These are phyloP conservation scores for Grammatotria lemairii DNA, from an alignment of 2,113 vertebrate genomes.

Conservation along the genomic window DNA sequence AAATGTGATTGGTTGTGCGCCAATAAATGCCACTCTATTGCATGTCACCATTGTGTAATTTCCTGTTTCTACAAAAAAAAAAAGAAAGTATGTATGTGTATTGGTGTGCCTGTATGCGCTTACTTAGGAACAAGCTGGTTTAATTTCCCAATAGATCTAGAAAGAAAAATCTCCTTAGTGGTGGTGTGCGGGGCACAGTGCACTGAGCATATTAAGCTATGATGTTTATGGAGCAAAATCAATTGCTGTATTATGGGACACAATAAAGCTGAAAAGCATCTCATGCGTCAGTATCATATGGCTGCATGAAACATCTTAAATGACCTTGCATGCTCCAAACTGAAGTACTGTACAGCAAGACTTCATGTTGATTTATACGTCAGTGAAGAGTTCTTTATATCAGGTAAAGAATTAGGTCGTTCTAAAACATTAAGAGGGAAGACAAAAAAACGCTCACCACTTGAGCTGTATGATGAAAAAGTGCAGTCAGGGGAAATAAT, in stretches of 20 bases:
- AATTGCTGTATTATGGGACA: slow-evolving; percentile 42
- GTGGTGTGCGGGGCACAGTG: slow-evolving; percentile 10
- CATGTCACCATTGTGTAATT: not conserved
- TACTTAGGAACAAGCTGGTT: slow-evolving; percentile 24
- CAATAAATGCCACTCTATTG: not conserved
- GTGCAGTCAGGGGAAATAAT: not conserved
- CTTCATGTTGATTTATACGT: not conserved
- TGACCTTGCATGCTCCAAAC: not conserved
- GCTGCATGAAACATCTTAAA: not conserved
- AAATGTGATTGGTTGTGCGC: not conserved
- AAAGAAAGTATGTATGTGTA: not conserved
- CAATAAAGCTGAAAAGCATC: slow-evolving; percentile 8
- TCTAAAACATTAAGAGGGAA: not conserved
- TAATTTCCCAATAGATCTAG: slow-evolving; percentile 65
- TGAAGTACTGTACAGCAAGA: not conserved
- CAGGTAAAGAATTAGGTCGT: not conserved
- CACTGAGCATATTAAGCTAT: slow-evolving; percentile 59
- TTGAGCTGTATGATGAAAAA: not conserved
- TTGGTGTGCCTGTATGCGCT: not conserved
- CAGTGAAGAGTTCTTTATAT: not conserved
- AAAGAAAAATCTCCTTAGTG: slow-evolving; percentile 58
- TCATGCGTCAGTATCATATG: slow-evolving; percentile 16
- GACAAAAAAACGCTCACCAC: not conserved
- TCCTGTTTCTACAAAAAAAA: not conserved
- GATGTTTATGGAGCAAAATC: slow-evolving; percentile 62